Evolutionary conservation across 2,888 invertebrate genomes (phyloP).

Genomic region (Conchocele bisecta): DNA sequence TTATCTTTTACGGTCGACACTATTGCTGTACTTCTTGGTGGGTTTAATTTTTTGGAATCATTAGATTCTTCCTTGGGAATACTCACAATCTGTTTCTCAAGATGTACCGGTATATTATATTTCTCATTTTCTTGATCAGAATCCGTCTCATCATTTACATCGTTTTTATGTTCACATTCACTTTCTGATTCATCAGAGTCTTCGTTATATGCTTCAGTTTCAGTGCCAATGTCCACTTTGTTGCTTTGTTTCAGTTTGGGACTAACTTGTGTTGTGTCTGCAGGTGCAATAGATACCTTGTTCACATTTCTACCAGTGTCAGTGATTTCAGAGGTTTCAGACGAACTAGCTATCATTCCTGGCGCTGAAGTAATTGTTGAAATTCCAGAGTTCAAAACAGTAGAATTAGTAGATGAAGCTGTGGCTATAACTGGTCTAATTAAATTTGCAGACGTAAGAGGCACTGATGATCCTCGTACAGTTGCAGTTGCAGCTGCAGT

Average conservation of each 20-base stretch:
- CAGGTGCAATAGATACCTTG: conserved; percentile 42
- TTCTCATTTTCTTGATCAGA: background rate
- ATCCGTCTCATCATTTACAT: conserved; percentile 14
- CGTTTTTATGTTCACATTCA: conserved; percentile 17
- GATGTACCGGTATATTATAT: no score
- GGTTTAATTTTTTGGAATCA: no score
- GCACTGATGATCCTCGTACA: background rate
- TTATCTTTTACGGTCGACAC: no score
- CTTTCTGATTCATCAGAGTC: conserved; percentile 22
- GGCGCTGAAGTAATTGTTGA: no score
- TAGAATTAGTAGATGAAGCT: no score
- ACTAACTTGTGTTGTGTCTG: conserved; percentile 55
- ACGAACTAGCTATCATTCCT: no score
- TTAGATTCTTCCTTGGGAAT: no score
- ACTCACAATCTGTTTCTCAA: no score
- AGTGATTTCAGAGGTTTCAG: background rate
- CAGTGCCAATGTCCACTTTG: conserved; percentile 54
- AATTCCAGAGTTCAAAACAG: no score
- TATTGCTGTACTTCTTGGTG: no score
- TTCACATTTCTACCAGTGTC: background rate
- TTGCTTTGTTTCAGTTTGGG: conserved; percentile 1
- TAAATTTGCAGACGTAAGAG: background rate
- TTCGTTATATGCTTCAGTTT: conserved; percentile 56
- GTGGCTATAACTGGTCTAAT: no score
- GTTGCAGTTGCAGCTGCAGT: background rate